Conservation (phyloP, 2,797 vertebrate genomes). For the Champsocephalus esox region DNA sequence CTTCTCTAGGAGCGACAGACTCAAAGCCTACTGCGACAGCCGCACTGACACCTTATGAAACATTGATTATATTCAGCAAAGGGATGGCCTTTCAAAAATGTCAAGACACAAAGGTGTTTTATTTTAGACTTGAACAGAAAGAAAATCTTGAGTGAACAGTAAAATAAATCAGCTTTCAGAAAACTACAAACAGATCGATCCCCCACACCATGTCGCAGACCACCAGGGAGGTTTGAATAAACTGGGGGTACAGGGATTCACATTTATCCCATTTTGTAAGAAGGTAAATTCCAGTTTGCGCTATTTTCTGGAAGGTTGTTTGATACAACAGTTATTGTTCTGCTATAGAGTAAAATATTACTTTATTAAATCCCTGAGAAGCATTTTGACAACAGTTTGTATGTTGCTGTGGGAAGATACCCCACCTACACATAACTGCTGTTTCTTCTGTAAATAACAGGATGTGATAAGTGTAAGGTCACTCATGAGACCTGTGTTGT, state of each 20-base stretch:
- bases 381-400: constrained; percentile 29
- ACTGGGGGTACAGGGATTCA: too few species aligned
- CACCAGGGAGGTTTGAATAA: too few species aligned
- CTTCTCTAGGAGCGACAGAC: neutral
- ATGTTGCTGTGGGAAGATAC: constrained; percentile 26
- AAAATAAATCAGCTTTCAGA: constrained; percentile 43
- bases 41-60: constrained; percentile 48
- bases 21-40: neutral
- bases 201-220: too few species aligned
- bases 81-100: constrained; percentile 60
- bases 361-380: constrained; percentile 4
- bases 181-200: constrained; percentile 22
- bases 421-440: constrained; percentile 30
- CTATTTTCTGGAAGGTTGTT: neutral
- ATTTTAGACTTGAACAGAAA: constrained; percentile 16
- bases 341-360: neutral
- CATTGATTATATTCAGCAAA: constrained; percentile 46
- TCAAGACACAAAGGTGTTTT: constrained; percentile 50
- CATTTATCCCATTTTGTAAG: neutral
- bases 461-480: neutral
- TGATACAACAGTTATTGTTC: neutral
- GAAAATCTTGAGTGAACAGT: constrained; percentile 17
- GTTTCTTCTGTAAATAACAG: constrained; percentile 27
- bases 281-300: neutral
- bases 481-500: constrained; percentile 10